Base-by-base conservation (phyloP, 2,113 vertebrate genomes). In the Rhynchomys soricoides region DNA sequence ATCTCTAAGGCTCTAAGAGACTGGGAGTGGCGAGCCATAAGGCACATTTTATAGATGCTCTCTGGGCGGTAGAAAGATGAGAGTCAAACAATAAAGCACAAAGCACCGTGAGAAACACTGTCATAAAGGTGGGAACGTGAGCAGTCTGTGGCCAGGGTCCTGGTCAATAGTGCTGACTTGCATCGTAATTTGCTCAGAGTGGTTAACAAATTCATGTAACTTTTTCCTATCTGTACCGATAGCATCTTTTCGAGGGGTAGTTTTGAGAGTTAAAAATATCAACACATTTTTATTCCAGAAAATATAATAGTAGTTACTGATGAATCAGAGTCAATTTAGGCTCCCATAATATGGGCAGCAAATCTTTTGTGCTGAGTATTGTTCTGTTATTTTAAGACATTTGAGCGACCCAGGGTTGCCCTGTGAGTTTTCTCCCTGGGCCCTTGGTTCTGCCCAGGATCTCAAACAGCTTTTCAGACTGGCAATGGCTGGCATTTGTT, bases 241-340 rank as follows among this genome's bases (percentile, higher is more conserved):
- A 68, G 7, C 59, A 81, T 40, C 37, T 93, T 94, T 40, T 88
- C 3, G 15, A n/a, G n/a, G 10, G 12, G 5, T 71, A 15, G 64
- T 91, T 92, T 70, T 91, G 73, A 87, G n/a, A 86, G 86, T 40
- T 73, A 89, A 94, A 87, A 64, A 74, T 62, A 75, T 87, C 11
- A 48, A 81, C 52, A 59, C 7, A 59, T 7, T 31, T 85, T 88
- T 19, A 91, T 0, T 2, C 40, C 62, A 8, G 66, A 12, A 57
- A 19, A 37, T 57, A 19, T 52, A 86, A 34, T 40, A 78, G 6
- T 34, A 89, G 68, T 5, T n/a, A 31, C n/a, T 4, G 17, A 0
- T 48, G 57, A 48, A 1, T 86, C 1, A 62, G 40, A 86, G 70
- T 10, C 9, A 52, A 34, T 71, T 74, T n/a, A 73, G 82, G 48